Percentiles rank a stretch among this genome's conserved stretches.
Conservation (phyloP, 2,888 invertebrate species). For the Tetheella fluctuosa region DNA sequence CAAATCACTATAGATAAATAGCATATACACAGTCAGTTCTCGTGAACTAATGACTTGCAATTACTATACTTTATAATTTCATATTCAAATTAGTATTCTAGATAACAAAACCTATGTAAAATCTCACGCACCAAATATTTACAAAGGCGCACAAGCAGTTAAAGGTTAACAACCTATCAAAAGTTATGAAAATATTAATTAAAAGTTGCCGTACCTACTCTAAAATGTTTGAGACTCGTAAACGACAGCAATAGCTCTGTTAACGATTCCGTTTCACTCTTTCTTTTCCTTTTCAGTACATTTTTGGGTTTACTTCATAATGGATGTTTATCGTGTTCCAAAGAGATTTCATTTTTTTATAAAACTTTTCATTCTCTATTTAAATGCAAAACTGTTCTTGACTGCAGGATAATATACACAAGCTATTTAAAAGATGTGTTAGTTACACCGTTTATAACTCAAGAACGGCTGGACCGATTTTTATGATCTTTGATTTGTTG, state of each 20-base stretch:
- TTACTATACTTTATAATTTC: no score
- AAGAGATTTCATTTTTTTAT: not conserved
- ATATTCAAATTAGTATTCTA: no score
- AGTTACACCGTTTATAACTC: no score
- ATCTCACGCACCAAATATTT: not conserved
- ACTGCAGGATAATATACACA: not conserved
- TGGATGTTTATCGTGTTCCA: not conserved
- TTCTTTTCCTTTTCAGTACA: not conserved
- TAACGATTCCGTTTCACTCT: not conserved
- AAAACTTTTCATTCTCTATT: not conserved
- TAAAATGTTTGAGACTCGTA: not conserved
- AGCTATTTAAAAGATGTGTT: no score
- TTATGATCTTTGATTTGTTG: no score
- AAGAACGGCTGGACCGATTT: no score
- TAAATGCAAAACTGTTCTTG: not conserved
- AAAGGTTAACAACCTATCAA: conserved; percentile 16
- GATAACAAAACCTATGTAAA: no score
- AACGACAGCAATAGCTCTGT: not conserved
- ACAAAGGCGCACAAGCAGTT: not conserved
- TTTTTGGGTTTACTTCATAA: not conserved
- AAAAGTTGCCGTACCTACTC: not conserved
- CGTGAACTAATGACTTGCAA: no score
- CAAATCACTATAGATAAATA: no score
- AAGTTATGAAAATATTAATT: conserved; percentile 7
- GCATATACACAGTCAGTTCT: no score